Percentiles rank a stretch among this genome's conserved stretches.
These are phyloP conservation scores for Bhutanitis thaidina DNA, from an alignment of 2,888 invertebrate genomes.

Conservation along the genomic window DNA sequence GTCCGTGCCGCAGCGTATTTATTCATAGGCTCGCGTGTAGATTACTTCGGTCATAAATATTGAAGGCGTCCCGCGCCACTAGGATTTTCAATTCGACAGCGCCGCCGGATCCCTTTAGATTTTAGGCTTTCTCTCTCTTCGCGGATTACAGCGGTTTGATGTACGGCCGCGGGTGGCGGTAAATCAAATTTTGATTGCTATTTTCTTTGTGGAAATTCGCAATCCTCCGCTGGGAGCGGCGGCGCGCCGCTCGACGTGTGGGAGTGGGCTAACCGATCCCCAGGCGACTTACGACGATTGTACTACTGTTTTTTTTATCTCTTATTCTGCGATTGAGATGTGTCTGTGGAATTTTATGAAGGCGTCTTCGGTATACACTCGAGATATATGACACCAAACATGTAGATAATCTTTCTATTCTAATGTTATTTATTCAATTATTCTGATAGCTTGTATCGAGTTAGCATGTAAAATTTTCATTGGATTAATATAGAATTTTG, in stretches of 20 bases:
- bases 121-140: slow-evolving; percentile 68
- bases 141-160: slow-evolving; percentile 73
- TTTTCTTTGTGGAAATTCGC: slow-evolving; percentile 77
- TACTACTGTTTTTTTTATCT: slow-evolving; percentile 47
- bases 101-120: slow-evolving; percentile 66
- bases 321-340: slow-evolving; percentile 45
- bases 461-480: too few relatives aligned
- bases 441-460: too few relatives aligned
- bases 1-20: slow-evolving; percentile 38
- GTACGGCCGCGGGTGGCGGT: slow-evolving; percentile 76
- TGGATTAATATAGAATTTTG: too few relatives aligned
- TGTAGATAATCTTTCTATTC: too few relatives aligned
- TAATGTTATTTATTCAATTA: too few relatives aligned
- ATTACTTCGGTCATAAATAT: slow-evolving; percentile 73
- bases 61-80: slow-evolving; percentile 55
- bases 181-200: slow-evolving; percentile 80
- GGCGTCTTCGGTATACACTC: background rate
- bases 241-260: slow-evolving; percentile 44
- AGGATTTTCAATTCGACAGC: slow-evolving; percentile 74
- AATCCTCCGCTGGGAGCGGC: slow-evolving; percentile 54
- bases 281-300: slow-evolving; percentile 61
- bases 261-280: slow-evolving; percentile 77
- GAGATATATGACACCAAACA: too few relatives aligned
- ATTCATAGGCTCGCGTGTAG: slow-evolving; percentile 60
- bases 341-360: slow-evolving; percentile 19